Base-by-base conservation (phyloP, 1,140 invertebrate genomes). In the Heliothis virescens region DNA sequence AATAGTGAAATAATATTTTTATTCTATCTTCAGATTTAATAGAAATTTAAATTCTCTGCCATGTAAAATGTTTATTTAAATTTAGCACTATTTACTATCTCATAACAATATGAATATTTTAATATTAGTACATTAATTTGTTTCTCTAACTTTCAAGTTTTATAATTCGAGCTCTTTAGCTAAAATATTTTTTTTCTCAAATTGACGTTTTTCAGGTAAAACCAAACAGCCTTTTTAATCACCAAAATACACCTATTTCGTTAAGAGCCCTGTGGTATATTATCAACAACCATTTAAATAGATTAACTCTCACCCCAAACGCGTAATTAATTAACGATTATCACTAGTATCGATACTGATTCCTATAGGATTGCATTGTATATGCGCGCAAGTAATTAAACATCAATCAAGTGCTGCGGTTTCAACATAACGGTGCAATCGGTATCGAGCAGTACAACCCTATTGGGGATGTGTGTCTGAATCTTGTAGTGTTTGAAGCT, bases 311-410 rank as follows among this genome's bases (percentile, higher is more conserved):
- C 18, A 41, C 34, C 3, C 26, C 21, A 4, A 21, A 60, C 63
- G 18, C 5, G 63, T 67, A 67, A 67, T 67, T 21, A 16, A 67
- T 67, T 67, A 67, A 48, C 34, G 41, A 48, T 21, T 67, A 48
- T 67, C 41, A 16, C 41, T 11, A 18, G 41, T 16, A 5, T 41
- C 26, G 5, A 34, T 41, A 60, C 21, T 60, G 57, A 60, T 60
- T 59, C 57, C 57, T 21, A 9, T 69, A 52, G 48, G 47, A 26
- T 71, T 53, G 67, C 67, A 53, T 52, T 69, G 16, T 52, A 65
- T 65, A 65, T 65, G 62, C 41, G 63, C 18, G 21, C 10, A 7
- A 75, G 57, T 75, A 75, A 75, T 75, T 75, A 75, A 75, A 75
- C 57, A 60, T 75, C 72, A 62, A 75, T 75, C 57, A 52, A 75